Evolutionary conservation across 2,113 vertebrate species (phyloP), one percentile per base, ranked within the genome.

Genomic region (Hippocampus zosterae): DNA sequence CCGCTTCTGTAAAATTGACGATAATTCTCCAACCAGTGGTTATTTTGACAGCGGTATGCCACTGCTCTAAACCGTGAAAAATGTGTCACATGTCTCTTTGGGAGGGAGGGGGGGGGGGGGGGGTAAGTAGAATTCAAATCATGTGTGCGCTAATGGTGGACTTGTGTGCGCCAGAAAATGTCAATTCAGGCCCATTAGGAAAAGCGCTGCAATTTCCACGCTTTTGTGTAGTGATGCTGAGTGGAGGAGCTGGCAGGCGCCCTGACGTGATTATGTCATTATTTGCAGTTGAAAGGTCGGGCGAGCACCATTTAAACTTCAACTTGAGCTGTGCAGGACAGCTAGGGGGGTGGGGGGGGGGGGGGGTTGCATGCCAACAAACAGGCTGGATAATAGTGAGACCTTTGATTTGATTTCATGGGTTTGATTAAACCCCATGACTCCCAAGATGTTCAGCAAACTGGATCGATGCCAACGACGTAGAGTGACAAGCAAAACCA

Each of bases 261-360:
- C 46, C 57, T n/a, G 48, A 68, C 57, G 19, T 52, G 62, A 77
- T 85, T 65, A 74, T 72, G 75, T 80, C 73, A 82, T 78, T 59
- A 64, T 69, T 75, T 71, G 66, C 80, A 70, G 69, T 8, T 57
- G 71, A 59, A 72, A 69, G 70, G 71, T 76, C 71, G 60, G 42
- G 56, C 9, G 33, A 62, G 33, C n/a, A 60, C 3, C 69, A 50
- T 60, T 67, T 61, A 46, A 16, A 33, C 37, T 55, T 56, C 25
- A 68, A 55, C 68, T 50, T 16, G 65, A 62, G 19, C 48, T 11
- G 50, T n/a, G 48, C 61, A 41, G 27, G 12, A 25, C 62, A 70
- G 61, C 9, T 67, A 7, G 57, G 23, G 8, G 21, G 15, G 25
- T 27, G 25, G 46, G 46, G 46, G 46, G 46, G 9, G 57, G 23